Evolutionary conservation across 2,888 invertebrate genomes (phyloP).

Genomic region (Tachina grossa): DNA sequence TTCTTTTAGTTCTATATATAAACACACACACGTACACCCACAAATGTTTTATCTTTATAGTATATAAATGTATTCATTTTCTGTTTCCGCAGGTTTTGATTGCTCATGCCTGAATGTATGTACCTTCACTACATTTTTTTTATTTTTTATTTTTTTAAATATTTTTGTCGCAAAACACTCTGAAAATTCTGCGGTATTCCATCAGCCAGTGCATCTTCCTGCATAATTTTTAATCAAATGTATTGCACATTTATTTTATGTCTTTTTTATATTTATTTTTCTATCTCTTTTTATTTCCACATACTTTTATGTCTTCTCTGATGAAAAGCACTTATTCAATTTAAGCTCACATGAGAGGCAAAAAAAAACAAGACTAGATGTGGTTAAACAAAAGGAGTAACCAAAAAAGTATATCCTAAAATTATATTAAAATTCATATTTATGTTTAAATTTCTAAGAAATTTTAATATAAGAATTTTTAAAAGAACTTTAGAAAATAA

Average conservation of each 20-base stretch:
- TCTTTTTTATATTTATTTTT: conserved; percentile 3
- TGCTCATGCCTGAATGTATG: conserved; percentile 28
- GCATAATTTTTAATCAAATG: conserved; percentile 68
- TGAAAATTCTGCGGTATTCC: conserved; percentile 61
- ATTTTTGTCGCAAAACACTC: conserved; percentile 55
- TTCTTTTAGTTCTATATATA: conserved; percentile 13
- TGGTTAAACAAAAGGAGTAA: conserved; percentile 49
- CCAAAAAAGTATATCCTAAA: conserved; percentile 23
- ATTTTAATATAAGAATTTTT: no score
- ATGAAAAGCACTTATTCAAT: conserved; percentile 54
- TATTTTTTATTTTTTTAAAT: background rate
- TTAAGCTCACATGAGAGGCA: conserved; percentile 46
- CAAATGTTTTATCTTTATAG: background rate
- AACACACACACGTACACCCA: background rate
- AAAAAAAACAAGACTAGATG: conserved; percentile 41
- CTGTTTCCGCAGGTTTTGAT: conserved; percentile 52
- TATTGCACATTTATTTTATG: conserved; percentile 54
- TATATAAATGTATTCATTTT: conserved; percentile 39
- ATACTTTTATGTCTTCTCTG: conserved; percentile 22
- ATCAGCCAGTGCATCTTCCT: conserved; percentile 57
- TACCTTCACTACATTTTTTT: conserved; percentile 44
- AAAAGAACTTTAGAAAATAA: no score
- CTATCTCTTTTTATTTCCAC: background rate
- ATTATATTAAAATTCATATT: background rate
- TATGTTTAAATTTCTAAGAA: no score